Evolutionary conservation across 2,797 vertebrate species (phyloP).

Genomic region (Amazona ochrocephala): DNA sequence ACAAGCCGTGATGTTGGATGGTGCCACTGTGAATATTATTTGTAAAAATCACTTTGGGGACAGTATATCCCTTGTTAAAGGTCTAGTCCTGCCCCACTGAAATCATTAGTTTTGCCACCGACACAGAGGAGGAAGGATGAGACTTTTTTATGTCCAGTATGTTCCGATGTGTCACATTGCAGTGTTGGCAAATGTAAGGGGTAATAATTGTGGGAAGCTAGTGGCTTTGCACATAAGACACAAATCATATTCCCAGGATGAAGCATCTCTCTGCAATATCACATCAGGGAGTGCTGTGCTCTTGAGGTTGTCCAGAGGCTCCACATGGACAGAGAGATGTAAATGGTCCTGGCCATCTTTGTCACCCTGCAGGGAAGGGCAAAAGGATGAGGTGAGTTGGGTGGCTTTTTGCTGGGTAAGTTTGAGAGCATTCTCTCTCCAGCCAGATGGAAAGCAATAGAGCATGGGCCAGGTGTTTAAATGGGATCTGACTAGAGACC

Average conservation of each 20-base stretch:
- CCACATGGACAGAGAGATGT: accelerated
- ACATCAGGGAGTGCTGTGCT: background rate
- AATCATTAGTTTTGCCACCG: background rate
- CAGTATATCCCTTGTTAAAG: conserved; percentile 11
- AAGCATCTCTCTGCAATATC: background rate
- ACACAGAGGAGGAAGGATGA: background rate
- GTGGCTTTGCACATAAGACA: background rate
- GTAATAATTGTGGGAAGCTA: background rate
- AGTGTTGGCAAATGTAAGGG: background rate
- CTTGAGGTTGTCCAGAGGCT: background rate
- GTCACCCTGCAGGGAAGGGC: background rate
- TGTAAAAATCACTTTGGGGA: conserved; percentile 20
- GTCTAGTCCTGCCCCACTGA: background rate
- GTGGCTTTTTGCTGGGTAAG: background rate
- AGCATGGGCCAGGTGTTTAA: conserved; percentile 2
- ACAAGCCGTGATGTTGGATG: background rate
- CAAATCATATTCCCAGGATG: background rate
- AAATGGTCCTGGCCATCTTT: background rate
- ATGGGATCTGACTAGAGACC: background rate
- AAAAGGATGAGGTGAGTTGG: background rate
- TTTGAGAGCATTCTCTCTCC: background rate
- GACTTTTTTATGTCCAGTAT: background rate
- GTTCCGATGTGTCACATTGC: background rate
- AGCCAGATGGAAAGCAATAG: background rate
- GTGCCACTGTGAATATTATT: conserved; percentile 16